phyloP scores from a whole-genome alignment of 2,113 vertebrate genomes.

The Vulpes ferrilata region DNA sequence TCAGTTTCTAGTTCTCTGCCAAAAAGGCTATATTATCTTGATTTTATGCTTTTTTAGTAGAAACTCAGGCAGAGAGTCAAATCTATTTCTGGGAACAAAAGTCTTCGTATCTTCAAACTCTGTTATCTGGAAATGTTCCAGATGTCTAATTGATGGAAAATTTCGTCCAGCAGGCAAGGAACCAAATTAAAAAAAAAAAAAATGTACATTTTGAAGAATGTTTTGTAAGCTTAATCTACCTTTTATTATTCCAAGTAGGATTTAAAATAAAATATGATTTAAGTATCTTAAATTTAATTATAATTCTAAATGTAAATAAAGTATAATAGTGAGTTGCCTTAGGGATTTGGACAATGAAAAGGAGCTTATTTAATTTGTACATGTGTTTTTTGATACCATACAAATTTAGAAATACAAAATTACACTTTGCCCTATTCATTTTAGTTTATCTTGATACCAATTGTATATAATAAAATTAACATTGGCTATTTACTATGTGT shows the following conservation, averaged over 20 bases:
- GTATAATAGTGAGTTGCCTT: not conserved
- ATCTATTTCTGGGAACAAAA: constrained; percentile 71
- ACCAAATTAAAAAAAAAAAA: not conserved
- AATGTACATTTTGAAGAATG: not conserved
- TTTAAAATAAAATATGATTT: not conserved
- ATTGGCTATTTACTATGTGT: not conserved
- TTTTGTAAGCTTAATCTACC: constrained; percentile 12
- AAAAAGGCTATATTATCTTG: constrained; percentile 43
- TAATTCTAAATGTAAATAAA: constrained; percentile 35
- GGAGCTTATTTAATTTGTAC: not conserved
- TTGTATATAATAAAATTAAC: not conserved
- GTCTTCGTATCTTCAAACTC: constrained; percentile 48
- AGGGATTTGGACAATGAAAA: not conserved
- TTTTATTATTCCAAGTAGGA: constrained; percentile 21
- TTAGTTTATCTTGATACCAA: not conserved
- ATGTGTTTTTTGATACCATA: not conserved
- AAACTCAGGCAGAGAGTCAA: constrained; percentile 58
- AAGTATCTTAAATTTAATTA: constrained; percentile 53
- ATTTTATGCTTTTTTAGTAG: constrained; percentile 59
- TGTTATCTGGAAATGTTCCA: constrained; percentile 33
- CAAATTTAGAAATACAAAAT: not conserved
- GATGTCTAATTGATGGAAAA: constrained; percentile 56
- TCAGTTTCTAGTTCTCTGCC: constrained; percentile 15
- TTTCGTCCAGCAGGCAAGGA: not conserved
- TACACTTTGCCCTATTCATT: not conserved